phyloP scores from a whole-genome alignment of 2,797 vertebrate species.

The Neosilurus mollespiculum region DNA sequence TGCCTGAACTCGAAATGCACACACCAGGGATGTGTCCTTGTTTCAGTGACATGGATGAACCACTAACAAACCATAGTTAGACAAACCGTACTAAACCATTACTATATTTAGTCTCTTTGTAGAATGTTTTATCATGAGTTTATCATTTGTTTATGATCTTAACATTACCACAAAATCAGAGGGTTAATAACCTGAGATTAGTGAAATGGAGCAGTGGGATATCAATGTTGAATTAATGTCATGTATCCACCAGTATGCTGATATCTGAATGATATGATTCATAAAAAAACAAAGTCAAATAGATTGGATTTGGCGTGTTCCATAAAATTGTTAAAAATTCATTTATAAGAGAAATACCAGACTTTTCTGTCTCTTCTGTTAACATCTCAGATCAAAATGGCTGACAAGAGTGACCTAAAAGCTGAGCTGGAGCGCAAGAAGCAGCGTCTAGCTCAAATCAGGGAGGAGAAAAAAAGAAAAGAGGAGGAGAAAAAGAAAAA shows the following conservation, averaged over 20 bases:
- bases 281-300: not conserved
- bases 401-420: slow-evolving; percentile 98
- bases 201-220: not conserved
- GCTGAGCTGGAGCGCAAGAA: slow-evolving; percentile 98
- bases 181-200: not conserved
- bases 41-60: not conserved
- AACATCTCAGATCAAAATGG: slow-evolving; percentile 78
- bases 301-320: not conserved
- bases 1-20: not conserved
- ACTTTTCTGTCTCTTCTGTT: slow-evolving; percentile 17
- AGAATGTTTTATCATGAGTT: not conserved
- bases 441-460: slow-evolving; percentile 95
- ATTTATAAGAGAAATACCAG: not conserved
- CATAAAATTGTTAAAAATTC: not conserved
- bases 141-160: not conserved
- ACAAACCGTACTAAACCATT: not conserved
- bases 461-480: slow-evolving; percentile 98
- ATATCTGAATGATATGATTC: not conserved
- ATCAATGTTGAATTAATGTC: not conserved
- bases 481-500: slow-evolving; percentile 99
- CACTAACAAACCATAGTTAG: not conserved
- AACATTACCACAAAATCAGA: not conserved
- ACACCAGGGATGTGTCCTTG: not conserved
- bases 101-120: not conserved
- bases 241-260: not conserved